A percentile compares a stretch with the other conserved stretches of the same genome.
Conservation (phyloP, 2,888 invertebrate species). For the Lasioglossum vierecki region DNA sequence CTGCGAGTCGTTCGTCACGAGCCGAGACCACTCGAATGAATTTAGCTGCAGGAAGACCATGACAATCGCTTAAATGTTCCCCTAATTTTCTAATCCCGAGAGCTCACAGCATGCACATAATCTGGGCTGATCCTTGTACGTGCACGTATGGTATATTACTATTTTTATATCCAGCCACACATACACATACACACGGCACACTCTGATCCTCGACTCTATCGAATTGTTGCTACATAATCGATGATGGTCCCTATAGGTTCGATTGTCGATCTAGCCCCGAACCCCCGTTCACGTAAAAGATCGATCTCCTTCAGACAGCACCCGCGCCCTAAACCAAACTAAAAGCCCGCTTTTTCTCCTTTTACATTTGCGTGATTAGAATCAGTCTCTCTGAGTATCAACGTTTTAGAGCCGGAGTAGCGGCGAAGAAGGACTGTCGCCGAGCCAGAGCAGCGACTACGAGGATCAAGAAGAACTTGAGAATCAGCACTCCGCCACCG, state of each 20-base stretch:
- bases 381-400: slow-evolving; percentile 74
- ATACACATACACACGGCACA: neutral
- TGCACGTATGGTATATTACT: slow-evolving; percentile 64
- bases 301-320: slow-evolving; percentile 52
- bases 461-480: slow-evolving; percentile 88
- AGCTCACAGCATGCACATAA: slow-evolving; percentile 58
- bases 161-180: slow-evolving; percentile 47
- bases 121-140: slow-evolving; percentile 59
- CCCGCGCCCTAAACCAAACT: slow-evolving; percentile 53
- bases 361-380: slow-evolving; percentile 66
- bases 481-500: slow-evolving; percentile 87
- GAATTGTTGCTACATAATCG: slow-evolving; percentile 34
- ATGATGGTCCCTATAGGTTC: slow-evolving; percentile 39
- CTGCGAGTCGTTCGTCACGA: slow-evolving; percentile 18
- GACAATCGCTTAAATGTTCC: slow-evolving; percentile 33
- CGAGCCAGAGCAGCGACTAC: slow-evolving; percentile 89
- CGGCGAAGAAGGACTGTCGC: slow-evolving; percentile 86
- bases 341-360: slow-evolving; percentile 60
- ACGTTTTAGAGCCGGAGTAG: slow-evolving; percentile 85
- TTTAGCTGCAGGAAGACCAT: neutral
- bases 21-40: neutral
- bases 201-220: slow-evolving; percentile 38
- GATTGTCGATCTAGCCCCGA: slow-evolving; percentile 42
- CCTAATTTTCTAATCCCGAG: slow-evolving; percentile 12
- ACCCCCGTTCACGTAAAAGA: slow-evolving; percentile 38